Evolutionary conservation across 64 coral and sea anemone genomes (phyloP).

Genomic region (Pachyseris speciosa): DNA sequence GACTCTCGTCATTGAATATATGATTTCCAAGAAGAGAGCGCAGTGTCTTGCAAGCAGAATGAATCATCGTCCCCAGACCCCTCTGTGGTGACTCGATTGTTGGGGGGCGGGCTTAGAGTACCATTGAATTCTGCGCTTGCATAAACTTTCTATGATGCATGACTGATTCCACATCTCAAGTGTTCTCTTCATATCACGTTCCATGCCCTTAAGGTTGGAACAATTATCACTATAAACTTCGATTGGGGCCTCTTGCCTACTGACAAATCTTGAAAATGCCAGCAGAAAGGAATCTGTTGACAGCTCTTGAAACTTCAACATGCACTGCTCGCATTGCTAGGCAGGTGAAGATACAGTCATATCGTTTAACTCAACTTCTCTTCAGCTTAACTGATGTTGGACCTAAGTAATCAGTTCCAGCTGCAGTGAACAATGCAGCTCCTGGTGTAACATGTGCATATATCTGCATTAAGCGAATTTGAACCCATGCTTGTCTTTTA

Average conservation of each 20-base stretch:
- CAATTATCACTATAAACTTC: constrained; percentile 38
- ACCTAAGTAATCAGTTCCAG: constrained; percentile 28
- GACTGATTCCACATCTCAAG: constrained; percentile 17
- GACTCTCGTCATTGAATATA: constrained; percentile 46
- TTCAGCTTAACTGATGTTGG: constrained; percentile 2
- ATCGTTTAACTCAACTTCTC: background rate
- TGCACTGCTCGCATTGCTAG: background rate
- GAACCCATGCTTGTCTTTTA: too few relatives aligned
- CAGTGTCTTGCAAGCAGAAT: constrained; percentile 17
- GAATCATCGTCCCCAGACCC: constrained; percentile 38
- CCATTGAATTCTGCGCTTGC: constrained; percentile 29
- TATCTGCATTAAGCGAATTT: too few relatives aligned
- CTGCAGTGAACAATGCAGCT: constrained; percentile 18
- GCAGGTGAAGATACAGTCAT: constrained; percentile 39
- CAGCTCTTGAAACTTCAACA: constrained; percentile 18
- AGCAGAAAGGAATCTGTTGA: constrained; percentile 18
- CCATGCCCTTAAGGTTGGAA: constrained; percentile 12
- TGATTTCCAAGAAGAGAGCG: background rate
- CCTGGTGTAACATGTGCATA: background rate
- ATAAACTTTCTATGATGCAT: background rate
- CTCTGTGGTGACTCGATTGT: constrained; percentile 21
- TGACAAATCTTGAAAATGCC: constrained; percentile 36
- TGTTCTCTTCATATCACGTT: constrained; percentile 1
- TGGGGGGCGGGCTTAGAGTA: constrained; percentile 36
- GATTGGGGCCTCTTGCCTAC: background rate